phyloP scores from a whole-genome alignment of 2,113 vertebrate species.

The Leucosticte australis region DNA sequence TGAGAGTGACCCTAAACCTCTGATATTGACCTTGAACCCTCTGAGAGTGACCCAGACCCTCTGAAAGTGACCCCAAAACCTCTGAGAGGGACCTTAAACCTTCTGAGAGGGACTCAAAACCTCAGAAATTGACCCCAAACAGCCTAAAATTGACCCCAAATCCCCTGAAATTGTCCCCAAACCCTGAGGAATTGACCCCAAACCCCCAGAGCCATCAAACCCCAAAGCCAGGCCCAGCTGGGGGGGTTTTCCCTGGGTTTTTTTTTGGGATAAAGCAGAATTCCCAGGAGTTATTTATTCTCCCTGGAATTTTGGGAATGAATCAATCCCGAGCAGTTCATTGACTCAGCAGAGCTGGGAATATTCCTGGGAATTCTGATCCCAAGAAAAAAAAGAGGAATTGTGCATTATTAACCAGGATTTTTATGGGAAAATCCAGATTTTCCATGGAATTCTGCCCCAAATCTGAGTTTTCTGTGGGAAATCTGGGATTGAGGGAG shows the following conservation, averaged over 20 bases:
- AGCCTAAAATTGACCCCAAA: neutral
- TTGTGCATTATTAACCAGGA: neutral
- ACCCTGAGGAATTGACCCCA: neutral
- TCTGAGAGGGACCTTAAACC: rapidly evolving
- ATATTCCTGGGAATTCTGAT: neutral
- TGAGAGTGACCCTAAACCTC: too few species aligned
- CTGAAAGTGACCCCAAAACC: too few species aligned
- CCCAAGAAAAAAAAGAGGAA: neutral
- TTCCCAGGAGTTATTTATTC: neutral
- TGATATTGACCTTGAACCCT: neutral
- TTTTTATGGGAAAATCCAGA: neutral
- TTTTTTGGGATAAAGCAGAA: neutral
- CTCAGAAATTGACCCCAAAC: rapidly evolving
- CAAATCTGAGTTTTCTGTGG: neutral
- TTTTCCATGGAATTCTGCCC: rapidly evolving
- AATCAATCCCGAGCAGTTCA: neutral
- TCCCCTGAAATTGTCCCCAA: too few species aligned
- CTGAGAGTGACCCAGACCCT: too few species aligned
- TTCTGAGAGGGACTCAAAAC: too few species aligned
- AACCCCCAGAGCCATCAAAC: neutral
- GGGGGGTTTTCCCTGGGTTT: neutral
- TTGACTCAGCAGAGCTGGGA: neutral
- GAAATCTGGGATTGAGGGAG: neutral
- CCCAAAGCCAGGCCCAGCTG: rapidly evolving
- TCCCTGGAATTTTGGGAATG: neutral